Base-by-base conservation (phyloP, 1,140 invertebrate genomes). In the Oryzaephilus surinamensis region DNA sequence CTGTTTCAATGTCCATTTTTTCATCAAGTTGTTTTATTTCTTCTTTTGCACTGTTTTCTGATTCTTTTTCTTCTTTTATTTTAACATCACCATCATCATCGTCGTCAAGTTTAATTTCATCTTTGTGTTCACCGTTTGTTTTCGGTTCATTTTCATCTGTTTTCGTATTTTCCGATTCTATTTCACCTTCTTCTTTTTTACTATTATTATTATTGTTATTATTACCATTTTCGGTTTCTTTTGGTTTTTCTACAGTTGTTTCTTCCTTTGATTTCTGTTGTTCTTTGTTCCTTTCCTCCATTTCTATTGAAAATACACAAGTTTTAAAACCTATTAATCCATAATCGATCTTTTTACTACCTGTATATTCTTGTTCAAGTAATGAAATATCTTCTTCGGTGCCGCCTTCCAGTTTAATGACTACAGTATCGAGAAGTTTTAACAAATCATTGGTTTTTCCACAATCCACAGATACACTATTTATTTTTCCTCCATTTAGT, bases 381-480 rank as follows among this genome's bases (percentile, higher is more conserved):
- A 83, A 70, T 50, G 81, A 84, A 2, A 97, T 65, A 66, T 98
- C 95, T 52, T 90, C 79, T 45, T 98, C 94, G n/a, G 79, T 84
- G 3, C 96, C 96, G 28, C 92, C 95, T 71, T 99, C 96, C 10
- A 99, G 67, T 61, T 92, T 88, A 42, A 99, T 95, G 2, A 99
- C 95, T 23, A 93, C 92, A 45, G 91, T 86, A 66, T 99, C 96
- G 20, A 99, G 68, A 3, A 99, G 68, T 51, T 84, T 80, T 7
- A 97, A 74, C 16, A 99, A 66, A 19, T 79, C 72, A 33, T 95
- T 90, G 0, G 84, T 77, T 59, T 94, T 84, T 32, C 88, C 82
- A 7, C 83, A 79, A 62, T 99, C 96, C 0, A 98, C 74, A 4
- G 76, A 93, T 76, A 43, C 74, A 75, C 21, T 86, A n/a, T n/a